Evolutionary conservation across 2,113 vertebrate genomes (phyloP).

Genomic region (Sinocyclocheilus grahami): DNA sequence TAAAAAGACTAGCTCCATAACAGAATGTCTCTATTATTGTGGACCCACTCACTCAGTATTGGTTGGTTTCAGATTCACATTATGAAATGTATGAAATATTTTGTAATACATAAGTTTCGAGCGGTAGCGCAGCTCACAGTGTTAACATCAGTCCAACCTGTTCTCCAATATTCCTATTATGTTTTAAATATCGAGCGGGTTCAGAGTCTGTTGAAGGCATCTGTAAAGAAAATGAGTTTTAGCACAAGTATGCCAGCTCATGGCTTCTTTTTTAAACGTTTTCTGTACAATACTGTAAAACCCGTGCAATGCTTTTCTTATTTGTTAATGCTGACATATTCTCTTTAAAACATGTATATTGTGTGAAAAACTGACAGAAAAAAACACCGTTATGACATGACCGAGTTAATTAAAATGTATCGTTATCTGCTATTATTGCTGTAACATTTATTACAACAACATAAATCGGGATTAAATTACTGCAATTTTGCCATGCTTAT

Average conservation of each 20-base stretch:
- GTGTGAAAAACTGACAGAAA: neutral
- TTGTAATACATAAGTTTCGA: conserved; percentile 8
- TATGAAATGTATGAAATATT: conserved; percentile 51
- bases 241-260: neutral
- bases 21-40: neutral
- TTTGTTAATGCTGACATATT: neutral
- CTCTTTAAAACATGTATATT: neutral
- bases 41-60: conserved; percentile 35
- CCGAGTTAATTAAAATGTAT: neutral
- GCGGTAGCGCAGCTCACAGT: conserved; percentile 47
- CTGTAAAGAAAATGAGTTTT: conserved; percentile 7
- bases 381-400: neutral
- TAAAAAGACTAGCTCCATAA: neutral
- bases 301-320: neutral
- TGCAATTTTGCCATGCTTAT: neutral
- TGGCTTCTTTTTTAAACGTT: neutral
- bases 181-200: neutral
- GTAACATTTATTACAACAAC: neutral
- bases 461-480: neutral
- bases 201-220: conserved; percentile 19
- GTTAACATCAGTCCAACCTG: conserved; percentile 19
- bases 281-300: neutral
- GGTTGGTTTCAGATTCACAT: conserved; percentile 45
- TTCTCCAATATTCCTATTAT: neutral
- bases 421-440: neutral